Evolutionary conservation across 2,888 invertebrate genomes (phyloP).

Genomic region (Corbicula japonica): DNA sequence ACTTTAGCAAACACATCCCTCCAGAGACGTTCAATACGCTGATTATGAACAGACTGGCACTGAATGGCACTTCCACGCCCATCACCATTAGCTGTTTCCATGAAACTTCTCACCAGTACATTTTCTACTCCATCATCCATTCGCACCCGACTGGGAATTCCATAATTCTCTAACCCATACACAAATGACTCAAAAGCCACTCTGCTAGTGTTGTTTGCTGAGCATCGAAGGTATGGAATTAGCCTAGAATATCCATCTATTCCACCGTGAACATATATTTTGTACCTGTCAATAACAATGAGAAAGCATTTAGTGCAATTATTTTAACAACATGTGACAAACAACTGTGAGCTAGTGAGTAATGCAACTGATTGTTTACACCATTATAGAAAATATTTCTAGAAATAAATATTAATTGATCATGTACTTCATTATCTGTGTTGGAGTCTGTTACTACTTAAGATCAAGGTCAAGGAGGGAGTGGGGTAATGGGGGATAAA

Average conservation of each 20-base stretch:
- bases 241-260: conserved; percentile 52
- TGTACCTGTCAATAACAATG: conserved; percentile 51
- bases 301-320: no score
- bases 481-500: no score
- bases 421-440: no score
- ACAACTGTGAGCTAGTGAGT: no score
- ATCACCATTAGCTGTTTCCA: conserved; percentile 20
- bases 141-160: conserved; percentile 42
- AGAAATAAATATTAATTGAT: no score
- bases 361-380: no score
- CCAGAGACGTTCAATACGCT: conserved; percentile 47
- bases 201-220: conserved; percentile 27
- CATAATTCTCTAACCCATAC: conserved; percentile 23
- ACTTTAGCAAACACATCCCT: conserved; percentile 36
- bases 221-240: conserved; percentile 24
- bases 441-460: no score
- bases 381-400: no score
- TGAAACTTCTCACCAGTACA: conserved; percentile 23
- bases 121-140: conserved; percentile 47
- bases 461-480: no score
- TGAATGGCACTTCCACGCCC: conserved; percentile 30
- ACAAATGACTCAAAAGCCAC: conserved; percentile 29
- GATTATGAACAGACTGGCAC: conserved; percentile 49
- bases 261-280: conserved; percentile 53
- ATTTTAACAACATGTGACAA: no score